Base-by-base conservation (phyloP, 2,888 invertebrate species). In the Nemotelus pantherinus region DNA sequence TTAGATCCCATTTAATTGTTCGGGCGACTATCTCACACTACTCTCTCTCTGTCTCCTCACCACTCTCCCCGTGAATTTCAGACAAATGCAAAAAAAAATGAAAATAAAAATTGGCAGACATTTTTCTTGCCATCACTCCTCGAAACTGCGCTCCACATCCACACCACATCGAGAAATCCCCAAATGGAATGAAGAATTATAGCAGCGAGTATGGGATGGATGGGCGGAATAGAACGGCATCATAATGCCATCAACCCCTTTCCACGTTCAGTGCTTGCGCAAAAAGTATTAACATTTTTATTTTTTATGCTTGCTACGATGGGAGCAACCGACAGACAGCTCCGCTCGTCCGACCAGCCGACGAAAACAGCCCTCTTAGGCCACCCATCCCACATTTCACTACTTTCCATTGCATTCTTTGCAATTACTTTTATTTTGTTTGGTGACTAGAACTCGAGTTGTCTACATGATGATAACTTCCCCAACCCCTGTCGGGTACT, bases 21-120 rank as follows among this genome's bases (percentile, higher is more conserved):
- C 72, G 25, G 53, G 60, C 39, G 41, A 10, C 48, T 39, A 50
- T 47, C 4, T 41, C 50, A 4, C 53, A 50, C 47, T 25, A n/a
- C 47, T 39, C 9, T 5, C 9, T 5, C 10, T 41, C 7, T 2
- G 63, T 57, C 57, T 25, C 57, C 7, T 10, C 10, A 57, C 57
- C 57, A 25, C 10, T 57, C 57, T 4, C n/a, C 57, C 25, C 57
- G 25, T 10, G 57, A 25, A 57, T 57, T 57, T 10, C 7, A 4
- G 25, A 25, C 67, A 47, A 47, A 48, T 48, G 25, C 47, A 48
- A 48, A 7, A 53, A 70, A 2, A 5, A 53, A 60, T 41, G 41
- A 60, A 60, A 70, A 9, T 43, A 3, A 50, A 70, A 70, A 70
- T 70, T 70, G 77, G 75, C 77, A 79, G 79, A 79, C 79, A 79